Evolutionary conservation across 2,888 invertebrate genomes (phyloP), one percentile per base, ranked within the genome.

Genomic region (Xestia c-nigrum): DNA sequence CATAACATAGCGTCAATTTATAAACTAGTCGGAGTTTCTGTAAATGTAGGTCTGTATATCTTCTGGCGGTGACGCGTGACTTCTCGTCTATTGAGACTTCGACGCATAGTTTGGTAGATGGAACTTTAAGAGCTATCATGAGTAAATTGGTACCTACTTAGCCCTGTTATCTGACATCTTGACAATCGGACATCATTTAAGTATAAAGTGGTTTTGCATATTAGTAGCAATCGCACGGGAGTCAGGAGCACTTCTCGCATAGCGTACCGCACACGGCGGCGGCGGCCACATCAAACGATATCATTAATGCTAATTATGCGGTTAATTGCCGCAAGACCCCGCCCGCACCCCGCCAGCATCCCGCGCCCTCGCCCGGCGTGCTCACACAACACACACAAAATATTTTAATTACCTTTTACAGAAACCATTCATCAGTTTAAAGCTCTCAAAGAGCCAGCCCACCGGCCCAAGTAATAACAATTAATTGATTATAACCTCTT

Each of bases 331-430:
- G 74, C 81, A 40, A 71, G 55, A 40, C 52, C 66, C 67, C 78
- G 75, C 72, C 63, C n/a, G 81, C 80, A 47, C 70, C 64, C 31
- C 69, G 63, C 71, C 24, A 16, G 71, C 79, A 31, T 64, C 47
- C 38, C 16, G 24, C 31, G 31, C 52, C 40, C 16, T 67, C 43
- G 14, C 24, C 43, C 68, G 63, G 66, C 66, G 46, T 64, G 21
- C 76, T 31, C 72, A 1, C 73, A 55, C 76, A 64, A 77, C 72
- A 38, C 66, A 52, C 63, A 69, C 74, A 64, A 85, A 87, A 88
- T 83, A 87, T 87, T 87, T 88, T 88, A 88, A 88, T 88, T 77
- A 85, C 80, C 85, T 83, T 81, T 78, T 81, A 82, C 74, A 79
- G 76, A 69, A 75, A 72, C 66, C 76, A 77, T 81, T 81, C 72